phyloP scores from a whole-genome alignment of 2,797 vertebrate genomes.

The Potorous gilbertii region DNA sequence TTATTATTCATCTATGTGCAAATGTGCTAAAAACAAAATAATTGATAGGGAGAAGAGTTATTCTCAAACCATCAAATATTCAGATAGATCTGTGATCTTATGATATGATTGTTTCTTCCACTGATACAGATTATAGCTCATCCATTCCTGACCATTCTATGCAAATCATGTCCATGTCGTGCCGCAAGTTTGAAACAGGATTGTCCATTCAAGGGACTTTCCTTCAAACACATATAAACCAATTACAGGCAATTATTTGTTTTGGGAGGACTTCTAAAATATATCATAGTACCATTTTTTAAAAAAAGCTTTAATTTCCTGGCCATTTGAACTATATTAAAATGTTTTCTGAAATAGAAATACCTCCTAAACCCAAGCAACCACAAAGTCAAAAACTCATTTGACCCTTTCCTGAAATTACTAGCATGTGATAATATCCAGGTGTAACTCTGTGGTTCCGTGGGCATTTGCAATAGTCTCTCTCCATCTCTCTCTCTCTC shows the following conservation, averaged over 20 bases:
- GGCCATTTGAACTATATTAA: conserved; percentile 43
- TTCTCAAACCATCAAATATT: neutral
- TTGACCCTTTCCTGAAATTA: conserved; percentile 39
- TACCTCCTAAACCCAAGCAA: conserved; percentile 26
- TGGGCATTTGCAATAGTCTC: neutral
- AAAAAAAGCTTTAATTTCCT: conserved; percentile 15
- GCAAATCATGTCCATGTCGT: neutral
- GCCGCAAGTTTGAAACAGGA: neutral
- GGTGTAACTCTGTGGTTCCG: neutral
- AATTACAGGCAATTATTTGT: neutral
- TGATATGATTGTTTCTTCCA: neutral
- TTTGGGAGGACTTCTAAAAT: neutral
- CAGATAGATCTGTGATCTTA: neutral
- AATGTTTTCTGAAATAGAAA: conserved; percentile 59
- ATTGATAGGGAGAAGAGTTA: conserved; percentile 18
- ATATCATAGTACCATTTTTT: neutral
- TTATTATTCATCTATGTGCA: neutral
- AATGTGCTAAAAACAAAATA: neutral
- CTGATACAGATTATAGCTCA: neutral
- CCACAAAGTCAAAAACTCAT: conserved; percentile 17
- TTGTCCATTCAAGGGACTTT: neutral
- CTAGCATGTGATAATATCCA: neutral
- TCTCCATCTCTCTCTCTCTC: neutral
- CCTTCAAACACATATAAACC: neutral
- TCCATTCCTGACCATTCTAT: neutral